Evolutionary conservation across 2,888 invertebrate species (phyloP), one percentile per base, ranked within the genome.

Genomic region (Nemotelus pantherinus): DNA sequence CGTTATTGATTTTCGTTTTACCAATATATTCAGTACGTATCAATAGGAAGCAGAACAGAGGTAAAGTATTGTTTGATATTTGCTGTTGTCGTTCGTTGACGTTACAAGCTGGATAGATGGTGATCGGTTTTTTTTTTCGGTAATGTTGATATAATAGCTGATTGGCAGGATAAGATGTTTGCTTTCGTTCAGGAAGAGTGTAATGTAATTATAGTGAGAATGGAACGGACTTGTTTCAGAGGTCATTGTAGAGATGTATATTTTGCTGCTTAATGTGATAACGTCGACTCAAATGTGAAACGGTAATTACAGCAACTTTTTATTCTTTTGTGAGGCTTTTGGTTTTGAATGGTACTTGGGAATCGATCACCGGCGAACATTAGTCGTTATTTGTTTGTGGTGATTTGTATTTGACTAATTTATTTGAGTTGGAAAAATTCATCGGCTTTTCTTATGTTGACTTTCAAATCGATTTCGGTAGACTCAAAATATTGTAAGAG

Each of bases 1-100:
- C 50, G 5, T 68, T 68, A 68, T 68, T 68, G 68, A 68, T 68
- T 68, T 68, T 50, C 68, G 41, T 9, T 25, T 50, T 68, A 25
- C 50, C 48, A 53, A 50, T 65, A 65, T 44, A 47, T 44, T 65
- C 25, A 39, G 25, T 60, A 41, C 39, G 7, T 39, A 41, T 39
- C 41, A 58, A 58, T 25, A 58, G 58, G 58, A 10, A 9, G 58
- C 5, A 9, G n/a, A 25, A n/a, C 25, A 25, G 3, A 7, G 39
- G 39, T 1, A 25, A 25, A 25, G 25, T 25, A 25, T 25, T 25
- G 25, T 25, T 25, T 25, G 25, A 25, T 25, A 25, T 25, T 25
- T 25, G 25, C 25, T 39, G 3, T 4, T 60, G 41, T 41, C 25
- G 60, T 60, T 43, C 60, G 39, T 3, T n/a, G 60, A 39, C 60